A percentile compares a stretch with the other conserved stretches of the same genome.
These are phyloP conservation scores for Pheosia tremula DNA, from an alignment of 2,888 invertebrate species.

Conservation along the genomic window DNA sequence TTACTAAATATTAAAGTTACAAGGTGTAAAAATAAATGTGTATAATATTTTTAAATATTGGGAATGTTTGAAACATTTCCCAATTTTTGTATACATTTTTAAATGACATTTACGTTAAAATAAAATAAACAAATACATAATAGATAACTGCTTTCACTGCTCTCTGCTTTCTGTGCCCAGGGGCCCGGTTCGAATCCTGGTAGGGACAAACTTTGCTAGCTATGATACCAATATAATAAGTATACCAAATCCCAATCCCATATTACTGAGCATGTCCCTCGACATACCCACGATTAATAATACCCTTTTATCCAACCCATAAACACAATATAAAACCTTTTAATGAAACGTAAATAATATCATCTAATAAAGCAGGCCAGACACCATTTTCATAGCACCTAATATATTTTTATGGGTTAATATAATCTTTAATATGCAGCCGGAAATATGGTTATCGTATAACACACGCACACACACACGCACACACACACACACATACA, in stretches of 20 bases:
- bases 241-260: constrained; percentile 1
- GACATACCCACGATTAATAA: constrained; percentile 47
- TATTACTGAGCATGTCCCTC: constrained; percentile 15
- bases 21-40: no score
- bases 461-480: constrained; percentile 53
- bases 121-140: no score
- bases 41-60: no score
- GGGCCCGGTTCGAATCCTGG: no score
- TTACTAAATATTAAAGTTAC: background rate
- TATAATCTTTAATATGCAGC: constrained; percentile 71
- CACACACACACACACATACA: no score
- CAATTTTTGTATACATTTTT: no score
- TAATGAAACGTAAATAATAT: constrained; percentile 71
- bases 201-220: background rate
- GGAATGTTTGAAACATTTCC: no score
- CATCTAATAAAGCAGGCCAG: constrained; percentile 66
- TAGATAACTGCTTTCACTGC: no score
- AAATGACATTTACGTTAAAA: no score
- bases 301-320: constrained; percentile 39
- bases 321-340: constrained; percentile 50
- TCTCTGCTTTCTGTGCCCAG: no score
- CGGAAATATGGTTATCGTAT: constrained; percentile 73
- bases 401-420: constrained; percentile 73
- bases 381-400: constrained; percentile 50
- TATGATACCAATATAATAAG: background rate